phyloP scores from a whole-genome alignment of 2,113 vertebrate species.

The Phaethornis superciliosus region DNA sequence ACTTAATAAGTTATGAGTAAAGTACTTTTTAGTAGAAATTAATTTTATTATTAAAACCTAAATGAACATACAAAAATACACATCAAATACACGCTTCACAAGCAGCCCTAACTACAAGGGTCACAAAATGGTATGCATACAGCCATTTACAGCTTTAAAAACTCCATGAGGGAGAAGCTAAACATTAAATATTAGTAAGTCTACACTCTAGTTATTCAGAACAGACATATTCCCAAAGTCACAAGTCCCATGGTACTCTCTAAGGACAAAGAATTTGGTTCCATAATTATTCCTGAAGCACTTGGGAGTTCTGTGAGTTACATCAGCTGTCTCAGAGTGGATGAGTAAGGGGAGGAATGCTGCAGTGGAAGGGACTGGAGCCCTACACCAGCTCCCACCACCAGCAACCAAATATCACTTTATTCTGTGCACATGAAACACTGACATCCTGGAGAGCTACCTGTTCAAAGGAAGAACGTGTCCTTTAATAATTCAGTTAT shows the following conservation, averaged over 20 bases:
- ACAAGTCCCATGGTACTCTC: neutral
- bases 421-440: neutral
- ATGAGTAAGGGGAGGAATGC: neutral
- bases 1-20: neutral
- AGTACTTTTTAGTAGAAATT: neutral
- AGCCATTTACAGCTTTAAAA: neutral
- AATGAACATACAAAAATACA: neutral
- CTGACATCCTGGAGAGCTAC: neutral
- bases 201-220: neutral
- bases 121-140: neutral
- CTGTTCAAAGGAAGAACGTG: neutral
- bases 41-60: conserved; percentile 33
- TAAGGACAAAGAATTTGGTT: neutral
- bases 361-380: neutral
- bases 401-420: neutral
- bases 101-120: neutral
- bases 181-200: conserved; percentile 44
- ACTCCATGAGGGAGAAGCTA: neutral
- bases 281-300: neutral
- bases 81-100: neutral
- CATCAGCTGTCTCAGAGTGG: neutral
- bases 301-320: neutral
- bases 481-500: neutral
- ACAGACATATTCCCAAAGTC: neutral
- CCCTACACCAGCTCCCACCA: neutral